phyloP scores from a whole-genome alignment of 2,113 vertebrate species.

The Oryzias javanicus region DNA sequence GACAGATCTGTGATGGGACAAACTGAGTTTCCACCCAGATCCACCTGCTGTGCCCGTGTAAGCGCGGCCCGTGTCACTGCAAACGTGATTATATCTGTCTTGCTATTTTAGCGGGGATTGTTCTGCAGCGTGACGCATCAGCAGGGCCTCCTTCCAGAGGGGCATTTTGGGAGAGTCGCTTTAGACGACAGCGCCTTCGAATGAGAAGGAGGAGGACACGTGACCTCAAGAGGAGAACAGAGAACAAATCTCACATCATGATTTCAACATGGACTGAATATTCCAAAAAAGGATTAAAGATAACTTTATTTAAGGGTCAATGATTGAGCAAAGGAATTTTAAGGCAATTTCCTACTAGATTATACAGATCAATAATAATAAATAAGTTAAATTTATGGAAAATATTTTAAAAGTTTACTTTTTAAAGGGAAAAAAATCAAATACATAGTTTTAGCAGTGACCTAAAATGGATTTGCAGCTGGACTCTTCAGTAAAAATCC shows the following conservation, averaged over 20 bases:
- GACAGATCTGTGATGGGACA: neutral
- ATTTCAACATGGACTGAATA: no score
- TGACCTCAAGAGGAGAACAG: conserved; percentile 4
- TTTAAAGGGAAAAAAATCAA: no score
- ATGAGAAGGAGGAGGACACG: conserved; percentile 10
- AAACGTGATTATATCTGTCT: conserved; percentile 20
- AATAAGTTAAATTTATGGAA: no score
- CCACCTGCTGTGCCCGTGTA: neutral
- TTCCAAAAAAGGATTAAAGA: no score
- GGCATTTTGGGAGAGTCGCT: conserved; percentile 11
- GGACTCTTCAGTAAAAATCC: no score
- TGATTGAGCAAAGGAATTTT: no score
- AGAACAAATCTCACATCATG: neutral
- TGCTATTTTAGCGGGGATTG: conserved; percentile 3
- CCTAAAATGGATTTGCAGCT: no score
- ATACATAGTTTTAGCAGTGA: no score
- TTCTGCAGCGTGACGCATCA: neutral
- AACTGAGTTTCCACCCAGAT: neutral
- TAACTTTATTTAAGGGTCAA: no score
- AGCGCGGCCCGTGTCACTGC: neutral
- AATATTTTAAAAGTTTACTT: no score
- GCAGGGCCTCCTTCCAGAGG: neutral
- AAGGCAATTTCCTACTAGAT: no score
- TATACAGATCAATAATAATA: no score
- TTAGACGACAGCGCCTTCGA: conserved; percentile 11